These are phyloP conservation scores for Cricetomys ansorgei DNA, from an alignment of 2,113 vertebrate species.

Conservation along the genomic window DNA sequence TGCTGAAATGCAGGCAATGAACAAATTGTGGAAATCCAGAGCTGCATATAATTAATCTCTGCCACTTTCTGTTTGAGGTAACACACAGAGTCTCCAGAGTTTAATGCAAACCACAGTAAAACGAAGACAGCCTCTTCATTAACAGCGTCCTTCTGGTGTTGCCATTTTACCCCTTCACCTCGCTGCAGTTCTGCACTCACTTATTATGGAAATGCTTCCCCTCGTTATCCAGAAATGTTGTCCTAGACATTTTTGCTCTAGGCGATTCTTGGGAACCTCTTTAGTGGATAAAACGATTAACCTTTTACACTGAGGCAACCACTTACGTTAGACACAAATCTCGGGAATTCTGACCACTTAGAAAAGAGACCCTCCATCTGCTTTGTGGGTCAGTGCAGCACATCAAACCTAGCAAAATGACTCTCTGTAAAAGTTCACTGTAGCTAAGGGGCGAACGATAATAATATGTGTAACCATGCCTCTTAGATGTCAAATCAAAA, in stretches of 20 bases:
- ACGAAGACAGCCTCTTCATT: slow-evolving; percentile 66
- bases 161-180: slow-evolving; percentile 62
- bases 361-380: neutral
- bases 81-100: slow-evolving; percentile 65
- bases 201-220: slow-evolving; percentile 74
- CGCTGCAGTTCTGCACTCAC: slow-evolving; percentile 42
- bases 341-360: slow-evolving; percentile 46
- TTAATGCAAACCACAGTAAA: slow-evolving; percentile 69
- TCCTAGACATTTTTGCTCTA: slow-evolving; percentile 59
- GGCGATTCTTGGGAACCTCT: slow-evolving; percentile 64
- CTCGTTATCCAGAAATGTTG: slow-evolving; percentile 72
- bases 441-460: slow-evolving; percentile 9
- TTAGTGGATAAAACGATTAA: slow-evolving; percentile 75
- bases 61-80: slow-evolving; percentile 26
- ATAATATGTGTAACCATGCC: slow-evolving; percentile 8
- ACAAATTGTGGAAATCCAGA: slow-evolving; percentile 22
- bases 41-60: slow-evolving; percentile 60
- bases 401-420: slow-evolving; percentile 22
- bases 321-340: slow-evolving; percentile 31
- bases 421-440: neutral
- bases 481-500: slow-evolving; percentile 20
- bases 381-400: neutral
- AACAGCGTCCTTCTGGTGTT: slow-evolving; percentile 63
- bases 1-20: slow-evolving; percentile 5
- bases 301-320: slow-evolving; percentile 45